Evolutionary conservation across 2,113 vertebrate genomes (phyloP), one percentile per base, ranked within the genome.

Genomic region (Deroptyus accipitrinus): DNA sequence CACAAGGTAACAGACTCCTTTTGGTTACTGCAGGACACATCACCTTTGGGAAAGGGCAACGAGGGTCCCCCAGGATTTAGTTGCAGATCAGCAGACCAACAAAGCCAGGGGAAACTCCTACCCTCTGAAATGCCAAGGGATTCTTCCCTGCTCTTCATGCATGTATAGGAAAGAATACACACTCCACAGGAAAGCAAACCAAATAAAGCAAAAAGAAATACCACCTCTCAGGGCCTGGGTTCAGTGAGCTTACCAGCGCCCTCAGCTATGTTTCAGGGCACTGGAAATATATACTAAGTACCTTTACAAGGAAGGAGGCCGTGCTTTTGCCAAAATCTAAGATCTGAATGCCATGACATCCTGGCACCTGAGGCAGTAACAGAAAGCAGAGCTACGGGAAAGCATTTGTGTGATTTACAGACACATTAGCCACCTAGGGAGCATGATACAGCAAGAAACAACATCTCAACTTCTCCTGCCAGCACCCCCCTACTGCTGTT

Each of bases 391-490:
- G 76, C 80, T 82, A 59, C 3, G 0, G 88, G 88, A 90, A 94
- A 93, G 85, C 80, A 88, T 17, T 78, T 75, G 66, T 55, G 57
- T 78, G 88, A 81, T 93, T 94, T 86, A 86, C 79, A 72, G 83
- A 67, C 69, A 84, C 62, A 64, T 86, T 83, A 92, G 59, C 67
- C 80, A 78, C 90, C 42, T 44, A 51, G 41, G 69, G 86, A 96
- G 76, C 35, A 31, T 3, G 52, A 44, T 22, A 75, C 3, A 10
- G 61, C 12, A 35, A 83, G 83, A 91, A 92, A 75, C 52, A 77
- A 68, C 52, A 78, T 73, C 73, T 75, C 55, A 84, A 1, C 61
- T 88, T 23, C 63, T 30, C 9, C 69, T 66, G 90, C 35, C 90
- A 92, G 67, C 44, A 55, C 31, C 7, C 75, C 46, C 35, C 11